Base-by-base conservation (phyloP, 1,140 invertebrate species). In the Diuraphis noxia region DNA sequence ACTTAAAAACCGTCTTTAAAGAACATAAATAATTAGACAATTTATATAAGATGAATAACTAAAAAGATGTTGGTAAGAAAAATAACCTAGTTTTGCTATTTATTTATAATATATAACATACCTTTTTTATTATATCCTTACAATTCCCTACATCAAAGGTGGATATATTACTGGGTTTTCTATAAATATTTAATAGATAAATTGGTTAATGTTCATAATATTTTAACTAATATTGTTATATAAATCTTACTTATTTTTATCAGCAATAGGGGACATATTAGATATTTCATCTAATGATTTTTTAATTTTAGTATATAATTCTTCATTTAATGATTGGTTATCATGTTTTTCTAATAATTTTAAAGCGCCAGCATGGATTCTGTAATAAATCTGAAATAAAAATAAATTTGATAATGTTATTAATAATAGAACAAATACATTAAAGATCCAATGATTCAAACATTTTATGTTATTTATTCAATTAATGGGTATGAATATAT, bases 291-390 rank as follows among this genome's bases (percentile, higher is more conserved):
- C 77, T 19, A 91, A 91, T 7, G 23, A 7, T 38, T 19, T 17
- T 81, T 91, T 63, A 52, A 91, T 91, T 82, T 91, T 49, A 1
- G 3, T 19, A 49, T 38, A 82, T n/a, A 91, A 52, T 49, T 91
- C 86, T 43, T 91, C 43, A 90, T 88, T 85, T n/a, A 95, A 46
- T 1, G 93, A 92, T 93, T 95, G 95, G 77, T 94, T 94, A 91
- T 95, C 94, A 87, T 96, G 95, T 92, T 96, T 95, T 93, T 98
- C 96, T 52, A 98, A 94, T 93, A 96, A 97, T 94, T 98, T 99
- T 7, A 99, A 94, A 93, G 98, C 97, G 79, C 96, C 96, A 0
- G 97, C 96, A 94, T 99, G 97, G 79, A 98, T 96, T 92, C 97
- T 94, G 93, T 97, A 97, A 93, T 97, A 96, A 56, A 93, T 34